These are phyloP conservation scores for Stegodyphus dumicola DNA, from an alignment of 1,140 invertebrate genomes.

Conservation along the genomic window DNA sequence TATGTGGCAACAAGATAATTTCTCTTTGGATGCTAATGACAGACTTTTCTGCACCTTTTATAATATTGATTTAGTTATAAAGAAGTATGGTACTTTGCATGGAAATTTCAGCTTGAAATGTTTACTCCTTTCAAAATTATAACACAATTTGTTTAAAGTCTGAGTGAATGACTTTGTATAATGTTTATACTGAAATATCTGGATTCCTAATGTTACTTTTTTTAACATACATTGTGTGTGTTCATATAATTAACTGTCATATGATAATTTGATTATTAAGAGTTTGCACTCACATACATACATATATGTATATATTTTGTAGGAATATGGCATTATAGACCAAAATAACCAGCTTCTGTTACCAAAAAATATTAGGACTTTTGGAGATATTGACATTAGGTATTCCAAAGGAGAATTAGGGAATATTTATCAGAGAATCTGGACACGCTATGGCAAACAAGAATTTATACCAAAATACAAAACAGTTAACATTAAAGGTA, in stretches of 20 bases:
- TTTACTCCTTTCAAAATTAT: not conserved
- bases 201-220: too few species aligned
- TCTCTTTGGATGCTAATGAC: too few species aligned
- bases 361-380: not conserved
- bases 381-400: not conserved
- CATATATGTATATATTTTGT: not conserved
- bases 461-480: slow-evolving; percentile 31
- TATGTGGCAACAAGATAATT: too few species aligned
- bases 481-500: not conserved
- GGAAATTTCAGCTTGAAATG: too few species aligned
- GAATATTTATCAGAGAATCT: slow-evolving; percentile 17
- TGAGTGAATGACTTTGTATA: not conserved
- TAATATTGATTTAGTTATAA: too few species aligned
- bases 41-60: too few species aligned
- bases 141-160: not conserved
- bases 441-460: slow-evolving; percentile 7
- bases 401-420: slow-evolving; percentile 19
- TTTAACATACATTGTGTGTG: too few species aligned
- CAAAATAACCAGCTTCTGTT: slow-evolving; percentile 11
- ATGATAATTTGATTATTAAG: not conserved
- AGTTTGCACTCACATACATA: not conserved
- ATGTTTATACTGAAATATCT: not conserved
- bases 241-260: not conserved
- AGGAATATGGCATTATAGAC: slow-evolving; percentile 33
- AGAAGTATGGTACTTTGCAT: too few species aligned